Conservation (phyloP, 2,797 vertebrate genomes). For the Tauraco hartlaubi region DNA sequence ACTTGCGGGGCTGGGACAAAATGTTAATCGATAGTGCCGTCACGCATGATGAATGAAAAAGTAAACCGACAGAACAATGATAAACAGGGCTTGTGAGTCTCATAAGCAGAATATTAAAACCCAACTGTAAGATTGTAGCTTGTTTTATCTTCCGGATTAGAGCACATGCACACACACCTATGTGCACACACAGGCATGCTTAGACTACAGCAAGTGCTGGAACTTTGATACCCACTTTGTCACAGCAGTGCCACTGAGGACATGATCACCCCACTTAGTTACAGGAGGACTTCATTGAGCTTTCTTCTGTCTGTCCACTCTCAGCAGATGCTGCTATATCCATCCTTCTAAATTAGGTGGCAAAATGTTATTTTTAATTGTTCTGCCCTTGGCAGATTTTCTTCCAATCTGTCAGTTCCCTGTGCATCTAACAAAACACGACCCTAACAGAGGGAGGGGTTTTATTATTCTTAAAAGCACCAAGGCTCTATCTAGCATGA, state of each 20-base stretch:
- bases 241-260: not conserved
- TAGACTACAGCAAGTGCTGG: not conserved
- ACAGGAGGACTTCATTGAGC: not conserved
- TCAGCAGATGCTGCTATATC: not conserved
- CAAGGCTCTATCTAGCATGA: not conserved
- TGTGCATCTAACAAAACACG: not conserved
- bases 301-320: not conserved
- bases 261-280: not conserved
- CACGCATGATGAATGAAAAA: not conserved
- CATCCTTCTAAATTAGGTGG: not conserved
- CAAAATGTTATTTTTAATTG: slow-evolving; percentile 7
- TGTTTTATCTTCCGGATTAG: not conserved
- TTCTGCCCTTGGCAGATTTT: not conserved
- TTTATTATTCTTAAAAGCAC: not conserved
- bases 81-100: not conserved
- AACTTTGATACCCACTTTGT: not conserved
- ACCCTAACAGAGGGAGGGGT: not conserved
- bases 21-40: accelerated
- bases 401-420: not conserved
- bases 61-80: not conserved
- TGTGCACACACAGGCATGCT: accelerated
- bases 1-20: not conserved
- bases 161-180: not conserved
- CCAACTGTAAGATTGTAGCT: not conserved
- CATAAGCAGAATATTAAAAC: not conserved